Evolutionary conservation across 2,888 invertebrate genomes (phyloP).

Genomic region (Leucoma salicis): DNA sequence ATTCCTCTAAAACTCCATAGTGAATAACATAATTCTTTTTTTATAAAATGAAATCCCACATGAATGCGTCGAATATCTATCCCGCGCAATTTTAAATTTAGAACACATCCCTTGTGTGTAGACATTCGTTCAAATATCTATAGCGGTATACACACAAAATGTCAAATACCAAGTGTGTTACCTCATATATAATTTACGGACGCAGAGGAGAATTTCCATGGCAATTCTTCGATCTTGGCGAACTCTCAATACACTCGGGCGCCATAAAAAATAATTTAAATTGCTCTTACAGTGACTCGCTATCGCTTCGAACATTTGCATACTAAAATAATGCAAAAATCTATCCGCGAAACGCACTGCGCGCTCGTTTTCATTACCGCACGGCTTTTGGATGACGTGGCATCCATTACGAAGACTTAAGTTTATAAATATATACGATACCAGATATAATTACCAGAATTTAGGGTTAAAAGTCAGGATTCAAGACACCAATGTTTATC

Average conservation of each 20-base stretch:
- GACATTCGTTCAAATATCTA: slow-evolving; percentile 42
- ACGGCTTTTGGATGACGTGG: too few relatives aligned
- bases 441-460: too few relatives aligned
- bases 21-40: slow-evolving; percentile 10
- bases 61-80: slow-evolving; percentile 29
- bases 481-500: too few relatives aligned
- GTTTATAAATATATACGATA: too few relatives aligned
- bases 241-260: slow-evolving; percentile 79
- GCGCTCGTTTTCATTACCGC: slow-evolving; percentile 50
- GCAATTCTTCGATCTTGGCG: slow-evolving; percentile 61
- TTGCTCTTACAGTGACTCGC: slow-evolving; percentile 79
- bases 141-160: slow-evolving; percentile 23
- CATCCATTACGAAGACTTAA: too few relatives aligned
- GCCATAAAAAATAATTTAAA: slow-evolving; percentile 83
- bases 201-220: slow-evolving; percentile 45
- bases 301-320: slow-evolving; percentile 78
- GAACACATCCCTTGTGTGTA: slow-evolving; percentile 33
- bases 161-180: slow-evolving; percentile 47
- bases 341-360: slow-evolving; percentile 72
- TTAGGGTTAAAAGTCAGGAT: too few relatives aligned
- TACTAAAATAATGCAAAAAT: slow-evolving; percentile 82
- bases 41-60: slow-evolving; percentile 16
- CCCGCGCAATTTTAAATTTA: slow-evolving; percentile 35
- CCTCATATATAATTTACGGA: slow-evolving; percentile 70
- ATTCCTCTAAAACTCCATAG: background rate